phyloP scores from a whole-genome alignment of 2,888 invertebrate species.

The Diadegma fenestrale region DNA sequence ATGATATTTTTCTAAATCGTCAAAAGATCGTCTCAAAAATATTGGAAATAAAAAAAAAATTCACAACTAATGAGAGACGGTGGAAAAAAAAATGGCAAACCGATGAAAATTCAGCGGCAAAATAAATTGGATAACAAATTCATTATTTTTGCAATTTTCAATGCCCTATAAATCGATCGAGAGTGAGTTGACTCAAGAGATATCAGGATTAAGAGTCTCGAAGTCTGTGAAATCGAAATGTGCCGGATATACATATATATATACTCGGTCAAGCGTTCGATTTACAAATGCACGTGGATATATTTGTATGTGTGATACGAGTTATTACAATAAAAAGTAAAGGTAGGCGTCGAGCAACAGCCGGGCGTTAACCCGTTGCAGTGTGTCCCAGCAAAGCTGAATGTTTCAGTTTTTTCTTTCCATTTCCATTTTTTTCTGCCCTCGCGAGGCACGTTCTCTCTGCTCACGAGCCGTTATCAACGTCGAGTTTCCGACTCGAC shows the following conservation, averaged over 20 bases:
- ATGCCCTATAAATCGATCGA: constrained; percentile 50
- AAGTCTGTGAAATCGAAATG: constrained; percentile 71
- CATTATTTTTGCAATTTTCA: constrained; percentile 4
- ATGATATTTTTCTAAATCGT: not conserved
- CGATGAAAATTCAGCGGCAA: not conserved
- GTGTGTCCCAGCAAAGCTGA: constrained; percentile 72
- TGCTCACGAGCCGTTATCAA: constrained; percentile 49
- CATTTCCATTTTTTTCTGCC: constrained; percentile 5
- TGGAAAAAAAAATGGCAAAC: not conserved
- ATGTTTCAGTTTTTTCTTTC: constrained; percentile 9
- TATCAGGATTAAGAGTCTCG: constrained; percentile 54
- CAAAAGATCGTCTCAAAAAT: not conserved
- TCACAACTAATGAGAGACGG: not conserved
- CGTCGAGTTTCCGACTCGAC: constrained; percentile 69
- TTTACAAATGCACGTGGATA: constrained; percentile 25
- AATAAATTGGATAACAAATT: constrained; percentile 1
- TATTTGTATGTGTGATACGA: constrained; percentile 4
- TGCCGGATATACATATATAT: constrained; percentile 60
- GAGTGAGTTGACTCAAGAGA: constrained; percentile 53
- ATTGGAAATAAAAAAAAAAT: not conserved
- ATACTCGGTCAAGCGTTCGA: constrained; percentile 44
- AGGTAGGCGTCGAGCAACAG: constrained; percentile 75
- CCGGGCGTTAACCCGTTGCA: constrained; percentile 81
- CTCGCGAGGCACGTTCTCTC: constrained; percentile 28
- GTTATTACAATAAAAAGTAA: constrained; percentile 59